Base-by-base conservation (phyloP, 2,113 vertebrate species). In the Ammodytes dubius region DNA sequence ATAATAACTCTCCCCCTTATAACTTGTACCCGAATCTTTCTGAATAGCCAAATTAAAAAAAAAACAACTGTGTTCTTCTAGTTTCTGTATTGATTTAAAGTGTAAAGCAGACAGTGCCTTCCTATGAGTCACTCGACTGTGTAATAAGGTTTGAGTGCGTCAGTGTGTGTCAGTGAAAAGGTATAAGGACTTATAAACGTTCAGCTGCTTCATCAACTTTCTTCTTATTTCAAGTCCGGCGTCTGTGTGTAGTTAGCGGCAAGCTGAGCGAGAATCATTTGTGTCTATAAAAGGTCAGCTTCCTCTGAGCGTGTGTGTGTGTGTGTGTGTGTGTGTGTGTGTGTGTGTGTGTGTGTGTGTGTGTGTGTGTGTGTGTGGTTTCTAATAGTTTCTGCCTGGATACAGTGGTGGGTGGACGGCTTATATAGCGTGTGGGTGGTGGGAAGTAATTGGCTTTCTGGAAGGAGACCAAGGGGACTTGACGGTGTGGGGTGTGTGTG, bases 351-450 rank as follows among this genome's bases (percentile, higher is more conserved):
- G 2, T 27, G 56, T 76, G 47, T 71, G 52, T 0, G 17, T 27
- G 27, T 27, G 56, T 76, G 47, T 71, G 60, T 0, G 17, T 63
- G 52, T 45, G 57, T 40, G 61, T 37, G 2, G 19, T 47, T 64
- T 89, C 15, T 35, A 56, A 46, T 63, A 77, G 35, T 12, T 81
- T 82, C 70, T 87, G 80, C 82, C 86, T 75, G 64, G 85, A 83
- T 73, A 85, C 73, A 85, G 85, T 1, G 40, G 69, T 12, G 49
- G 70, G 27, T 19, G 42, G 42, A 56, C 0, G 6, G 57, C 27
- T 27, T 27, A 27, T 27, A 27, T 27, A 27, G 2, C 6, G 42
- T 46, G 59, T 6, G 9, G 57, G 27, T 69, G 37, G 39, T 61
- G 42, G 63, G 52, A 45, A 15, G 70, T 81, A 72, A 88, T 88